Conservation (phyloP, 30 jellyfish, hydroid and myxozoan species). For the Sanderia malayensis region DNA sequence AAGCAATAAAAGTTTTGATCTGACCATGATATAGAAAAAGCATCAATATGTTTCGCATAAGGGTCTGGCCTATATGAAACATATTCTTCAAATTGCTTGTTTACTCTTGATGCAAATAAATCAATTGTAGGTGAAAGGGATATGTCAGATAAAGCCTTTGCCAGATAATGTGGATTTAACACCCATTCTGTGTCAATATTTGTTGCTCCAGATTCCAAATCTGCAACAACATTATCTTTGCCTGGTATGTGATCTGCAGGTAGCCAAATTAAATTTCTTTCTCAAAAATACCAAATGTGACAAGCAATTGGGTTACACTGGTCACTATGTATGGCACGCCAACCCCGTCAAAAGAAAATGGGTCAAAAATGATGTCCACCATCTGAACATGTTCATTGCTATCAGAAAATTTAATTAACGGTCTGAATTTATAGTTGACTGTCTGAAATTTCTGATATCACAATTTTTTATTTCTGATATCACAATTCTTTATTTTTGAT, state of each 20-base stretch:
- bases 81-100: constrained; percentile 8
- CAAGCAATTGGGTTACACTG: constrained; percentile 13
- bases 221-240: constrained; percentile 30
- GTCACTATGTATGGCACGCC: constrained; percentile 15
- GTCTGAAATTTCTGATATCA: background rate
- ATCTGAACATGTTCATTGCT: background rate
- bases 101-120: constrained; percentile 49
- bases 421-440: background rate
- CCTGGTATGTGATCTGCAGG: constrained; percentile 60
- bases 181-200: constrained; percentile 35
- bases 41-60: constrained; percentile 7
- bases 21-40: no score
- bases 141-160: constrained; percentile 3
- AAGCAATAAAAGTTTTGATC: constrained; percentile 3
- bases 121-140: constrained; percentile 21
- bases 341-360: background rate
- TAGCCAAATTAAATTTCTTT: constrained; percentile 20
- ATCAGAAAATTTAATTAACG: background rate
- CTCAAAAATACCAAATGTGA: constrained; percentile 39
- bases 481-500: constrained; percentile 46
- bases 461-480: no score
- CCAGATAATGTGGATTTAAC: constrained; percentile 21
- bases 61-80: constrained; percentile 51
- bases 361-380: background rate
- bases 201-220: constrained; percentile 29